Percentiles rank a stretch among this genome's conserved stretches.
These are phyloP conservation scores for Galeruca laticollis DNA, from an alignment of 2,888 invertebrate species.

Conservation along the genomic window DNA sequence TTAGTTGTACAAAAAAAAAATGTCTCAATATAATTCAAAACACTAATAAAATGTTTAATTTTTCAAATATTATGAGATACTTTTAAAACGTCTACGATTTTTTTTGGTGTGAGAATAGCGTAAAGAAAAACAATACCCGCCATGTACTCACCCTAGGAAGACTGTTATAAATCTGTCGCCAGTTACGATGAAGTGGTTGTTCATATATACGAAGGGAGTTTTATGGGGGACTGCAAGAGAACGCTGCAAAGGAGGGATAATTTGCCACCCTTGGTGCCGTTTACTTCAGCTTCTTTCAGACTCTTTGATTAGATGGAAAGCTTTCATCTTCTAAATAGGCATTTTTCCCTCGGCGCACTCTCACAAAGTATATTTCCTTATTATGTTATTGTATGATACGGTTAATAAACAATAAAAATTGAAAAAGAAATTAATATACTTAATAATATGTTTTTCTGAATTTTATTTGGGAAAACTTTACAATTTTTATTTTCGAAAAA, in stretches of 20 bases:
- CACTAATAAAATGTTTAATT: too few species aligned
- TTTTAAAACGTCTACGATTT: not conserved
- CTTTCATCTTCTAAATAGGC: slow-evolving; percentile 30
- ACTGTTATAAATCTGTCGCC: slow-evolving; percentile 53
- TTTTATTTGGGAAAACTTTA: too few species aligned
- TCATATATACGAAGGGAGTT: slow-evolving; percentile 20
- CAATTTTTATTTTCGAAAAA: too few species aligned
- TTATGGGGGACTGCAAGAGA: slow-evolving; percentile 4
- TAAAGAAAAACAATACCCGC: slow-evolving; percentile 40
- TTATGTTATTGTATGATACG: too few species aligned
- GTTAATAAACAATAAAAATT: too few species aligned
- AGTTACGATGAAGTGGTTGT: slow-evolving; percentile 48
- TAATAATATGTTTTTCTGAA: too few species aligned
- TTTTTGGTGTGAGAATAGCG: slow-evolving; percentile 18
- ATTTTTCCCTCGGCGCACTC: slow-evolving; percentile 14
- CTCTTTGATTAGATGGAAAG: slow-evolving; percentile 35
- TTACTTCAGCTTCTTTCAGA: slow-evolving; percentile 32
- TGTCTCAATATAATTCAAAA: too few species aligned
- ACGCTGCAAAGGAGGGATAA: slow-evolving; percentile 34
- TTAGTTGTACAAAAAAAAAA: too few species aligned
- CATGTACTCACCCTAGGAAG: slow-evolving; percentile 43
- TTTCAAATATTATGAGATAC: too few species aligned
- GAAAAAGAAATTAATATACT: too few species aligned
- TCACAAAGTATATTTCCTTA: not conserved
- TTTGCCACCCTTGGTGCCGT: slow-evolving; percentile 35